Base-by-base conservation (phyloP, 2,113 vertebrate species). In the Embiotoca jacksoni region DNA sequence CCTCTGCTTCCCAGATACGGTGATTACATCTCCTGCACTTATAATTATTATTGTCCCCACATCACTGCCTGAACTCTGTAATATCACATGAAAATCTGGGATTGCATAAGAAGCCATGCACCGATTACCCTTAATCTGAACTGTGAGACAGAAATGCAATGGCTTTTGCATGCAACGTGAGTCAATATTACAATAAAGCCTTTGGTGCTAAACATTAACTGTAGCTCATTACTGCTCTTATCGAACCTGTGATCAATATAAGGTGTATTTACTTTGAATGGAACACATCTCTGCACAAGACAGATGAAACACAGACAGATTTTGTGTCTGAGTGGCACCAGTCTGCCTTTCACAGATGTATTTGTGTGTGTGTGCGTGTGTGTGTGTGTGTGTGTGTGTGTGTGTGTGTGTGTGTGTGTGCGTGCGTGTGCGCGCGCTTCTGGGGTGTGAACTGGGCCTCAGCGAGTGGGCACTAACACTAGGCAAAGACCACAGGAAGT, bases 1-100 rank as follows among this genome's bases (percentile, higher is more conserved):
- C 78, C 87, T 53, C 58, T 35, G 70, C 83, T 87, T 86, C 72
- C 65, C 54, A 79, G 80, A 85, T 32, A 33, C 82, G 52, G 78
- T 92, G 90, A 92, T 93, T 93, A 91, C 80, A 91, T 90, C 80
- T 85, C 80, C 72, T 67, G 72, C 89, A 84, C 81, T 91, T 89
- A 85, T 88, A 89, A 92, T 91, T 90, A 93, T 86, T 82, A 83
- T 84, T 86, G 72, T 82, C 72, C 69, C 57, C 63, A 61, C 30
- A 23, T 72, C 52, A 41, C 67, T 47, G 61, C 61, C 78, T 83
- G 78, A 75, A 86, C 72, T 79, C 68, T 44, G 81, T 47, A 76
- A 79, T 88, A 87, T 82, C 61, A 68, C 67, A 75, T 75, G 64
- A 76, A 88, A 88, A 90, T 72, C 69, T 77, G 14, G 6, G 63